Base-by-base conservation (phyloP, 2,888 invertebrate genomes). In the Amiota mariae region DNA sequence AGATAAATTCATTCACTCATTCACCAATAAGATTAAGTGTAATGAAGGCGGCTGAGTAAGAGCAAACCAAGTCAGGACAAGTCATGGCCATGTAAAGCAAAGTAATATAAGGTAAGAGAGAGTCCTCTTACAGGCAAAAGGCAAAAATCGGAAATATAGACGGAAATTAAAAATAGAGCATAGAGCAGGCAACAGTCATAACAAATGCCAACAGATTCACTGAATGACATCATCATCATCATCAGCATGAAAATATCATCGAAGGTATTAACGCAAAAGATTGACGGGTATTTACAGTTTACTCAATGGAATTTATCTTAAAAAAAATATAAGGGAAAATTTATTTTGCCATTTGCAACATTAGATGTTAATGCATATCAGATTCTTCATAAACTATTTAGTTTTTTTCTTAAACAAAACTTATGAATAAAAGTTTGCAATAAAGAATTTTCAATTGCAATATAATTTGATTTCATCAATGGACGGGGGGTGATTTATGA, bases 81-180 rank as follows among this genome's bases (percentile, higher is more conserved):
- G 24, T 24, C 8, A 36, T 36, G 36, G 24, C 3, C 1, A 24
- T 6, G 36, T 36, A 36, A 36, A 4, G 36, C 8, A 36, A 36
- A 6, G 36, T 6, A 36, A 36, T 2, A 1, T 36, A 36, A 36
- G 36, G 3, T 36, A 2, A 36, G 59, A 20, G n/a, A 59, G 59
- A 20, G 9, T 59, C 11, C n/a, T n/a, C n/a, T n/a, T 20, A 13
- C 64, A 75, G 10, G 59, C 8, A 56, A 36, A 66, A 61, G 51
- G 74, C 70, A 54, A 73, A 3, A 74, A 80, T 82, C 88, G 88
- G 88, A 88, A 88, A 87, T 88, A 87, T 87, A 82, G 82, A 82
- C 85, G 88, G 88, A 88, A 88, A 88, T 88, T 88, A 87, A 85
- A 78, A 88, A 85, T n/a, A 36, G 36, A 2, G 36, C 36, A 36